These are phyloP conservation scores for Bufotes viridis DNA, from an alignment of 2,797 vertebrate species.

Conservation along the genomic window DNA sequence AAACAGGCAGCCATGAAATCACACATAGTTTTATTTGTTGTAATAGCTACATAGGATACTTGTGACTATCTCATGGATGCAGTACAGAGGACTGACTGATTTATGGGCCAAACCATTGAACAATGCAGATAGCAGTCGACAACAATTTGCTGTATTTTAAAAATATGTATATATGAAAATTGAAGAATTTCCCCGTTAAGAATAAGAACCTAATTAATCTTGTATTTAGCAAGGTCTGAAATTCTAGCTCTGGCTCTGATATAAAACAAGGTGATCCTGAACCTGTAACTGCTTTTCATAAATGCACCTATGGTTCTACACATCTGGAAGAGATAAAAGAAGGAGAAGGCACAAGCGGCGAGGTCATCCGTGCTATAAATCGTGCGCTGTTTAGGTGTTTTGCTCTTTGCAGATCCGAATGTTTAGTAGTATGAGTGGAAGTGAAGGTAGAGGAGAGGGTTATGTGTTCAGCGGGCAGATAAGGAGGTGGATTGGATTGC, in stretches of 20 bases:
- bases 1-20: too few relatives aligned
- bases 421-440: slow-evolving; percentile 68
- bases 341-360: background rate
- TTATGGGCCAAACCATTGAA: too few relatives aligned
- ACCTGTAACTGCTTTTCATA: background rate
- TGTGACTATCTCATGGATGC: too few relatives aligned
- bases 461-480: slow-evolving; percentile 85
- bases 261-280: background rate
- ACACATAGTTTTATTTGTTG: too few relatives aligned
- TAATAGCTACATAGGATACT: too few relatives aligned
- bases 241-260: background rate
- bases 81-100: too few relatives aligned
- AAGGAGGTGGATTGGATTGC: slow-evolving; percentile 82
- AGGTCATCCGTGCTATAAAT: background rate
- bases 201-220: background rate
- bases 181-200: too few relatives aligned
- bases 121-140: too few relatives aligned
- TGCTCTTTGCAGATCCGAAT: slow-evolving; percentile 16
- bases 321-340: background rate
- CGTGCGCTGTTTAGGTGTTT: background rate
- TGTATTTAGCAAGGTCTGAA: background rate
- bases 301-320: background rate
- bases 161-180: too few relatives aligned
- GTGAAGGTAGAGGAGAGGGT: slow-evolving; percentile 73
- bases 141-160: too few relatives aligned